phyloP scores from a whole-genome alignment of 2,888 invertebrate genomes.

The Lasioglossum pauxillum region DNA sequence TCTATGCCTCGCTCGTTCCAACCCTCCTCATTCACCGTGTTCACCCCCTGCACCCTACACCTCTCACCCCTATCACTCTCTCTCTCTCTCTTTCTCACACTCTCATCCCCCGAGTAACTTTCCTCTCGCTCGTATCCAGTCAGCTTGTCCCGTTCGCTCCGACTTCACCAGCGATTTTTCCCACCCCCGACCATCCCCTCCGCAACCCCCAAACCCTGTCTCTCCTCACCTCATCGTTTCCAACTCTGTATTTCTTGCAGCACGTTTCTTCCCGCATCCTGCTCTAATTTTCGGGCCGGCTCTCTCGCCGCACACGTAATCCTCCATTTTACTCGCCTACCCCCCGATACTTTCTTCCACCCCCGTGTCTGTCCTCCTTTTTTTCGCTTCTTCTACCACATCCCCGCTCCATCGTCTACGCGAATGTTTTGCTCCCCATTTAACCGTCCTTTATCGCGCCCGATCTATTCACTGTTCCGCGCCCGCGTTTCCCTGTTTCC shows the following conservation, averaged over 20 bases:
- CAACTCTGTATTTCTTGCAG: constrained; percentile 52
- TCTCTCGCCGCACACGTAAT: constrained; percentile 56
- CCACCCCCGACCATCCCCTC: constrained; percentile 15
- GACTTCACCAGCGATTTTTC: constrained; percentile 47
- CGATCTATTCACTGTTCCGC: constrained; percentile 23
- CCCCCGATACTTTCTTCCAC: constrained; percentile 28
- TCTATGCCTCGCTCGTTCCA: constrained; percentile 69
- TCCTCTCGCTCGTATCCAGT: neutral
- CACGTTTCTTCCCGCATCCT: constrained; percentile 47
- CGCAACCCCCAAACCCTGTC: constrained; percentile 8
- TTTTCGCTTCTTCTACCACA: neutral
- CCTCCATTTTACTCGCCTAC: constrained; percentile 51
- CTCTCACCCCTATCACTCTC: constrained; percentile 30
- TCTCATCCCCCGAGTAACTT: neutral
- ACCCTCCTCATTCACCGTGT: constrained; percentile 54
- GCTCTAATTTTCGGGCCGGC: constrained; percentile 53
- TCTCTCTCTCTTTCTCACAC: neutral
- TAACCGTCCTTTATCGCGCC: constrained; percentile 36
- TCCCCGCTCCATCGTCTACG: neutral
- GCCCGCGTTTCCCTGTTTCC: neutral
- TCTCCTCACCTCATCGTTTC: constrained; percentile 22
- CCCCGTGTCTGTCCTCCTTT: neutral
- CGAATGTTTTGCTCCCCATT: constrained; percentile 48
- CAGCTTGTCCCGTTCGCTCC: constrained; percentile 43
- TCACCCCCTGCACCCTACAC: constrained; percentile 11